A percentile compares a stretch with the other conserved stretches of the same genome.
phyloP scores from a whole-genome alignment of 2,113 vertebrate species.

The Taxidea taxus region DNA sequence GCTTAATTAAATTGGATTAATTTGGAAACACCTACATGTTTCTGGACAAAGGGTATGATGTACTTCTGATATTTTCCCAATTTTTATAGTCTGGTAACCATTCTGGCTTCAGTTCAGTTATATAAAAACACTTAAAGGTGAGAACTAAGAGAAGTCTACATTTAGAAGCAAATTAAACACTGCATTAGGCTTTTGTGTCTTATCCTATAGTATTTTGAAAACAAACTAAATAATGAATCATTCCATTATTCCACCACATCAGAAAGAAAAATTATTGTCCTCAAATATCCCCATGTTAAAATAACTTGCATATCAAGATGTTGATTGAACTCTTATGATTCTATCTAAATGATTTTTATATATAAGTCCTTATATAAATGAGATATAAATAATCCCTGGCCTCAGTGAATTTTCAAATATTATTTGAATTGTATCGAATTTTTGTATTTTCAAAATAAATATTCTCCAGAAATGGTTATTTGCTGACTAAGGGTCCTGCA shows the following conservation, averaged over 20 bases:
- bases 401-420: not conserved
- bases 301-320: not conserved
- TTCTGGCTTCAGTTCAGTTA: not conserved
- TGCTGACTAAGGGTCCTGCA: not conserved
- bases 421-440: not conserved
- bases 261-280: not conserved
- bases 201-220: not conserved
- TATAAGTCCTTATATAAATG: not conserved
- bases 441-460: not conserved
- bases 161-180: not conserved
- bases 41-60: not conserved
- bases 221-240: not conserved
- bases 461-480: not conserved
- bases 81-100: not conserved
- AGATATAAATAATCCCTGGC: not conserved
- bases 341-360: not conserved
- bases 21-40: not conserved
- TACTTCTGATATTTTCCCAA: not conserved
- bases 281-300: not conserved
- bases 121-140: not conserved
- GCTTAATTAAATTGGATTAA: not conserved
- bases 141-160: not conserved
- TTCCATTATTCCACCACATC: not conserved
- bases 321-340: not conserved
- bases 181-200: not conserved